Evolutionary conservation across 2,888 invertebrate genomes (phyloP).

Genomic region (Uropetala carovei): DNA sequence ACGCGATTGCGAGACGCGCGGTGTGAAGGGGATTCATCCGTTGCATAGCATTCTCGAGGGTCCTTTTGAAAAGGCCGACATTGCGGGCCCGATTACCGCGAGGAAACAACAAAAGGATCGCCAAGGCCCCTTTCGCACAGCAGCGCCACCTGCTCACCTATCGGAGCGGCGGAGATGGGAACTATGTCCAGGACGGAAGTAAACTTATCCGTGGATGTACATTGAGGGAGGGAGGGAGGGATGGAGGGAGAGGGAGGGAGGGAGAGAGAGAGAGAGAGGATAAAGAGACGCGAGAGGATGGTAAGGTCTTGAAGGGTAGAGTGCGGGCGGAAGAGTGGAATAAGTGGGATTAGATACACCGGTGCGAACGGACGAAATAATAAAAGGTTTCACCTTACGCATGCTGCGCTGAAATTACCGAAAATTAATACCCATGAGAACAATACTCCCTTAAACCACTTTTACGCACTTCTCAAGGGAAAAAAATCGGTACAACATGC

Average conservation of each 20-base stretch:
- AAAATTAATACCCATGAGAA: background rate
- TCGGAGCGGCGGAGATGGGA: conserved; percentile 13
- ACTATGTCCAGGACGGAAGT: conserved; percentile 16
- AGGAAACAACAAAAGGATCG: conserved; percentile 6
- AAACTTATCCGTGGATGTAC: background rate
- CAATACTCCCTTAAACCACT: too few species aligned
- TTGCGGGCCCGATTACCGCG: conserved; percentile 17
- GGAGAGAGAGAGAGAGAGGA: background rate
- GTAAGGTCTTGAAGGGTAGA: background rate
- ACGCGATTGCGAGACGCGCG: conserved; percentile 12
- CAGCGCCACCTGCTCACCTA: conserved; percentile 43
- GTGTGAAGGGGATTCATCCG: conserved; percentile 50
- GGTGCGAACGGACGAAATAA: background rate
- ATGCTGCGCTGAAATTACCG: background rate
- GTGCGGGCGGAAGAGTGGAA: background rate
- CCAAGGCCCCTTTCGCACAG: background rate
- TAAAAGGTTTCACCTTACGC: background rate
- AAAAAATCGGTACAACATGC: too few species aligned
- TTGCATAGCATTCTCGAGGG: background rate
- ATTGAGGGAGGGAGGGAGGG: background rate
- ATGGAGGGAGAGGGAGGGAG: background rate
- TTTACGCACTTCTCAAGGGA: too few species aligned
- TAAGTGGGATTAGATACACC: background rate
- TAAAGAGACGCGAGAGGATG: background rate
- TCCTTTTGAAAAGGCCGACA: conserved; percentile 47